These are phyloP conservation scores for Gadus macrocephalus DNA, from an alignment of 2,113 vertebrate species.

Conservation along the genomic window DNA sequence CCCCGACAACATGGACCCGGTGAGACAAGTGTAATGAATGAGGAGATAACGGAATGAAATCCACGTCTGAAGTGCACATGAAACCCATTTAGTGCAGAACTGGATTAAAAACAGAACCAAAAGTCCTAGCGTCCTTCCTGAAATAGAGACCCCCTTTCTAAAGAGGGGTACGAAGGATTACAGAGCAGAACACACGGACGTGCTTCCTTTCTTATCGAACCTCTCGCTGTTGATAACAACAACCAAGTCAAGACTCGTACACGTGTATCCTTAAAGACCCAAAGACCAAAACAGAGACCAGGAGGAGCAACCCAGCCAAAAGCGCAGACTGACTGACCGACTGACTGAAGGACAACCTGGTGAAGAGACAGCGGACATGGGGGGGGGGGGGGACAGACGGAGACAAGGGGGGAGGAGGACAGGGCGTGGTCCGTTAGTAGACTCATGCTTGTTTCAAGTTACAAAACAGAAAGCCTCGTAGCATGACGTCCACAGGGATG, in stretches of 20 bases:
- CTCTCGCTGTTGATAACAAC: too few relatives aligned
- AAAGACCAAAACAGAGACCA: too few relatives aligned
- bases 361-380: conserved; percentile 56
- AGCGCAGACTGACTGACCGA: conserved; percentile 56
- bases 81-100: conserved; percentile 47
- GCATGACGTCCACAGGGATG: conserved; percentile 59
- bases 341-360: conserved; percentile 51
- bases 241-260: too few relatives aligned
- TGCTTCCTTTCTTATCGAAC: too few relatives aligned
- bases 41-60: conserved; percentile 84
- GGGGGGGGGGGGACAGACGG: conserved; percentile 32
- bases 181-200: background rate
- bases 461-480: conserved; percentile 61
- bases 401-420: conserved; percentile 16
- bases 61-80: conserved; percentile 70
- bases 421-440: conserved; percentile 61
- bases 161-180: background rate
- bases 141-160: background rate
- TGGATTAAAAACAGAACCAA: conserved; percentile 24
- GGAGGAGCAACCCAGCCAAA: conserved; percentile 49
- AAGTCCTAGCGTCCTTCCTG: conserved; percentile 44
- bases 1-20: conserved; percentile 24
- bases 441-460: conserved; percentile 84
- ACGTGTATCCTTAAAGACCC: too few relatives aligned
- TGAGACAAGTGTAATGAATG: conserved; percentile 54